Conservation (phyloP, 2,888 invertebrate genomes). For the Heliconius charithonia region DNA sequence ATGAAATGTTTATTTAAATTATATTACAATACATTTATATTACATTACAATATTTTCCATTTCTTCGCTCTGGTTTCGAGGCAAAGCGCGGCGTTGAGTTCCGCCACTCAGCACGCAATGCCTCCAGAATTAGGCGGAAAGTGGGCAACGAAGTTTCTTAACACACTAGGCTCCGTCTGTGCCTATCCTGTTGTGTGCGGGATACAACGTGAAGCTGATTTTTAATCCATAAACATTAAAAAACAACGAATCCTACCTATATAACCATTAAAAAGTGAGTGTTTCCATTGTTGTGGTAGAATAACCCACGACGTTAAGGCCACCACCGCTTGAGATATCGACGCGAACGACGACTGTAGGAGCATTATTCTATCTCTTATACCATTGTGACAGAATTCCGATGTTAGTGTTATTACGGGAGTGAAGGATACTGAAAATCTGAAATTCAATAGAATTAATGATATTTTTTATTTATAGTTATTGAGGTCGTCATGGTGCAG, state of each 20-base stretch:
- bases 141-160: too few species aligned
- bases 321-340: constrained; percentile 49
- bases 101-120: too few species aligned
- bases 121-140: too few species aligned
- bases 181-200: too few species aligned
- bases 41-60: too few species aligned
- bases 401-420: constrained; percentile 52
- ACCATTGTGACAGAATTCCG: constrained; percentile 56
- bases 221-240: neutral
- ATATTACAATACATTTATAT: too few species aligned
- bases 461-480: neutral
- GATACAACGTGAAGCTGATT: too few species aligned
- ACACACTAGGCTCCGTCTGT: too few species aligned
- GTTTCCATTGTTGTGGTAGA: constrained; percentile 53
- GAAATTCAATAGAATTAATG: neutral
- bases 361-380: constrained; percentile 56
- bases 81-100: too few species aligned
- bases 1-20: too few species aligned
- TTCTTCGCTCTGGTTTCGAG: too few species aligned
- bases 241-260: constrained; percentile 48
- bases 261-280: constrained; percentile 49
- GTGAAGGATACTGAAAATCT: constrained; percentile 55
- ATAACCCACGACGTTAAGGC: constrained; percentile 55
- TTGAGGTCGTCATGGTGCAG: neutral
- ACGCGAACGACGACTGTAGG: constrained; percentile 52